Evolutionary conservation across 1,140 invertebrate genomes (phyloP).

Genomic region (Monomorium pharaonis): DNA sequence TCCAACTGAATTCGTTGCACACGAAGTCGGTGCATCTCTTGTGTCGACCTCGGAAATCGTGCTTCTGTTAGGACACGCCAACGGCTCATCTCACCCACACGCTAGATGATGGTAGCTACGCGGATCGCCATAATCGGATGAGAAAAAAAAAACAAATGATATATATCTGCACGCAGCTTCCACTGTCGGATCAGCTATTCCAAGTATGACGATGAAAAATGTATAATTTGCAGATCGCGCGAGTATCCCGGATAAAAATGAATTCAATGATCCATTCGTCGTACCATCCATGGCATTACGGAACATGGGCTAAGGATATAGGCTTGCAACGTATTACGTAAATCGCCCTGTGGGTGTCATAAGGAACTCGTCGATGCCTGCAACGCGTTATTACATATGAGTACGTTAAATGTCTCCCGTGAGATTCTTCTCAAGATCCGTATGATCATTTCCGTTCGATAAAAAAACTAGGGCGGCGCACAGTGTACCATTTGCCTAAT

Average conservation of each 20-base stretch:
- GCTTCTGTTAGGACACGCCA: neutral
- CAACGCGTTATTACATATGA: neutral
- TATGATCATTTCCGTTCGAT: neutral
- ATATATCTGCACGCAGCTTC: neutral
- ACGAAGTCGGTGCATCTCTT: slow-evolving; percentile 25
- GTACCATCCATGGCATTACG: no score
- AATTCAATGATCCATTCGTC: slow-evolving; percentile 21
- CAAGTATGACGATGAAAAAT: neutral
- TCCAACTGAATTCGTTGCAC: slow-evolving; percentile 42
- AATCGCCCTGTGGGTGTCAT: slow-evolving; percentile 22
- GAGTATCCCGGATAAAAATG: slow-evolving; percentile 21
- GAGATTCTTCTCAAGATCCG: neutral
- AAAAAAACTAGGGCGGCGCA: neutral
- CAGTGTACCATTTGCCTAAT: no score
- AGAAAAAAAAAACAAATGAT: neutral
- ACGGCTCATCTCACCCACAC: slow-evolving; percentile 27
- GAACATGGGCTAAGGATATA: slow-evolving; percentile 8
- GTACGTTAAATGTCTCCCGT: neutral
- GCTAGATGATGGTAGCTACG: slow-evolving; percentile 22
- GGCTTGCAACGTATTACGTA: slow-evolving; percentile 3
- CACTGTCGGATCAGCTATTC: neutral
- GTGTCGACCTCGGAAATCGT: slow-evolving; percentile 2
- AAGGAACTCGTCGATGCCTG: neutral
- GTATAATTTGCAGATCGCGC: slow-evolving; percentile 1
- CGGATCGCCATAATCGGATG: neutral